Percentiles rank a stretch among this genome's conserved stretches.
Evolutionary conservation across 2,113 vertebrate genomes (phyloP).

Genomic region (Anhinga anhinga): DNA sequence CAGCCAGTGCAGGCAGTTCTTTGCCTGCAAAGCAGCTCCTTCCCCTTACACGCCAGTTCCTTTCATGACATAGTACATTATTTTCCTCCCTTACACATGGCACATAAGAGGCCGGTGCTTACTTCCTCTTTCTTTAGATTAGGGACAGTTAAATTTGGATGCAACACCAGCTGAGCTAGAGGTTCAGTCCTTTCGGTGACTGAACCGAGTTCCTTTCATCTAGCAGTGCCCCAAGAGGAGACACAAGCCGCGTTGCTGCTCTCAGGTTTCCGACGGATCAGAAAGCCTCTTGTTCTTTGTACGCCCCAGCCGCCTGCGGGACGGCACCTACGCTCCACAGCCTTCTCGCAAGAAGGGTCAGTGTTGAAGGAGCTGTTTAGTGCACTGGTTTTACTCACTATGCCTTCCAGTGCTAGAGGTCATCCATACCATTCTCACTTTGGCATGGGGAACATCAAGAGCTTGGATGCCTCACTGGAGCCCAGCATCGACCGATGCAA

Average conservation of each 20-base stretch:
- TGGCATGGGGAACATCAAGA: neutral
- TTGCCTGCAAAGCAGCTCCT: neutral
- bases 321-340: neutral
- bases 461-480: neutral
- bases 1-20: neutral
- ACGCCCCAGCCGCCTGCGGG: fast-evolving
- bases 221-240: neutral
- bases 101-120: neutral
- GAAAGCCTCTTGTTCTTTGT: neutral
- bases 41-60: neutral
- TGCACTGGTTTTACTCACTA: neutral
- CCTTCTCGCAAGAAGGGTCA: neutral
- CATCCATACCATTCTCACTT: fast-evolving
- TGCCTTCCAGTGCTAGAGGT: neutral
- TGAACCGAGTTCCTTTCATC: neutral
- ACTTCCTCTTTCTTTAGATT: neutral
- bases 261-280: neutral
- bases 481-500: neutral
- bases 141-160: neutral
- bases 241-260: neutral
- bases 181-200: neutral
- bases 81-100: neutral
- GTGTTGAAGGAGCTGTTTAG: neutral
- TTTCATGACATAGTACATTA: fast-evolving
- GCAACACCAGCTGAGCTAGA: neutral